Percentiles rank a stretch among this genome's conserved stretches.
phyloP scores from a whole-genome alignment of 2,113 vertebrate genomes.

The Brachyistius frenatus region DNA sequence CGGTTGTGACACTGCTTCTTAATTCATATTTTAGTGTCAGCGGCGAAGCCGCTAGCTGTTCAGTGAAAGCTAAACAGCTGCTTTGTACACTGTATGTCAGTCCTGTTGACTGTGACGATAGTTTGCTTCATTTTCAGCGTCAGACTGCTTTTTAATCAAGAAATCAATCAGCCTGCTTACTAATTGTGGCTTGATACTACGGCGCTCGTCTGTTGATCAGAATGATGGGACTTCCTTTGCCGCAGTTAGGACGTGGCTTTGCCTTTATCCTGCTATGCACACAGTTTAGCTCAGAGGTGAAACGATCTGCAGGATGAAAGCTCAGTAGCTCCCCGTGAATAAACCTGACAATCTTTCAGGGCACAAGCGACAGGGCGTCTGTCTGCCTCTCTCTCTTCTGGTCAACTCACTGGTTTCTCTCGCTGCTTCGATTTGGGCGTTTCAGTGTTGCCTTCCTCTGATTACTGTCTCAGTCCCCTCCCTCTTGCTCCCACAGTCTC shows the following conservation, averaged over 20 bases:
- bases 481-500: constrained; percentile 31
- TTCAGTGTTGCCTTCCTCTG: constrained; percentile 39
- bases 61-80: neutral
- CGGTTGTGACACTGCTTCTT: neutral
- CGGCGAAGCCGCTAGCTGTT: neutral
- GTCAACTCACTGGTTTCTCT: constrained; percentile 26
- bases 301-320: constrained; percentile 40
- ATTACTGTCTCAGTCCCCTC: constrained; percentile 61
- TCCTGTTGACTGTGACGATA: neutral
- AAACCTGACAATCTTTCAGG: constrained; percentile 56
- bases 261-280: constrained; percentile 13
- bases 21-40: constrained; percentile 5
- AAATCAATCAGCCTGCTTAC: constrained; percentile 17
- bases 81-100: neutral
- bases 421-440: constrained; percentile 40
- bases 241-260: neutral
- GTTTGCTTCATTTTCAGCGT: neutral
- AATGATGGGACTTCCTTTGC: neutral
- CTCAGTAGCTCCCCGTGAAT: constrained; percentile 52
- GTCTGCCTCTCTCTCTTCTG: constrained; percentile 13
- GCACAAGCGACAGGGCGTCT: constrained; percentile 13
- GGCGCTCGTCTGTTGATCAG: too few relatives aligned
- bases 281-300: constrained; percentile 18
- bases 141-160: constrained; percentile 13
- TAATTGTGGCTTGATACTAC: neutral